phyloP scores from a whole-genome alignment of 2,797 vertebrate species.

The Caiman crocodilus region DNA sequence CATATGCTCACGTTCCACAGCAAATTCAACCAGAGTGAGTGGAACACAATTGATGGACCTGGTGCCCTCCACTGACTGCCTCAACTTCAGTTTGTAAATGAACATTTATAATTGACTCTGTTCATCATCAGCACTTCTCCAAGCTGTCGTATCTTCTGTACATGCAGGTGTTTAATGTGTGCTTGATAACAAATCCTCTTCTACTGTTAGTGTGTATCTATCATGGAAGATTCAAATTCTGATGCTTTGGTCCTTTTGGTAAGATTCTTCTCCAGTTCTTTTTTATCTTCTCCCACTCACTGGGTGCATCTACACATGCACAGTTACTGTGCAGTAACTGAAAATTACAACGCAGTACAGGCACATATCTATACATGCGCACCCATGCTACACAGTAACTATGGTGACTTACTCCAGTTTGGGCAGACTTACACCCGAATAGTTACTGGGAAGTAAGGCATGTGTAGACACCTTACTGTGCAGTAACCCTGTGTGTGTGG shows the following conservation, averaged over 20 bases:
- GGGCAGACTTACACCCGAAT: no score
- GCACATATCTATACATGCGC: no score
- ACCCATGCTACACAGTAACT: no score
- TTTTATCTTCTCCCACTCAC: background rate
- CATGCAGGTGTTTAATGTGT: background rate
- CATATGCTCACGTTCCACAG: background rate
- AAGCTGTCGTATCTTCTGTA: background rate
- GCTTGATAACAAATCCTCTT: background rate
- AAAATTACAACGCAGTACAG: no score
- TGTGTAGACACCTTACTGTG: no score
- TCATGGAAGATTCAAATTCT: background rate
- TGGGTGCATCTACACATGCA: no score
- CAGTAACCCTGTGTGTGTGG: no score
- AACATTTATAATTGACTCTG: background rate
- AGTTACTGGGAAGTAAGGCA: no score
- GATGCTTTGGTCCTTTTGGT: background rate
- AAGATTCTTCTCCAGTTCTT: accelerated
- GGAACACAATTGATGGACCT: background rate
- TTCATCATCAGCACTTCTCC: background rate
- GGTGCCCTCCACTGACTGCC: background rate
- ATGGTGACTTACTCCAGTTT: no score
- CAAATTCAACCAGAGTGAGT: background rate
- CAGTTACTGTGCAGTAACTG: no score
- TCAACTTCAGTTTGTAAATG: background rate
- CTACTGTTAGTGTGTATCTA: accelerated